Base-by-base conservation (phyloP, 1,140 invertebrate genomes). In the Drosophila ambigua region DNA sequence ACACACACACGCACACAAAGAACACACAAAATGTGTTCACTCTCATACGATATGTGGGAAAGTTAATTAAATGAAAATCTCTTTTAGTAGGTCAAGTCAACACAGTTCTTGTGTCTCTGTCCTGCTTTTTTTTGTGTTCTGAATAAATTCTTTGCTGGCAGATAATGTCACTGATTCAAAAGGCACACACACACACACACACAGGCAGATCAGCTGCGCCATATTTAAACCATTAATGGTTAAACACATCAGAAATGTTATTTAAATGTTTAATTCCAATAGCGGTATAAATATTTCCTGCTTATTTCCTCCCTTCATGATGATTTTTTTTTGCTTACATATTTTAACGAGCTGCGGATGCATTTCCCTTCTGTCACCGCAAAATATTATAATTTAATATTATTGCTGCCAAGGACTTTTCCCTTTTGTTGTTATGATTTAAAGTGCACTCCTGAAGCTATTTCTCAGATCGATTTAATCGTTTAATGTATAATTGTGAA, bases 51-150 rank as follows among this genome's bases (percentile, higher is more conserved):
- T 23, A 24, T 41, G 71, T 60, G 15, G 24, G 55, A 72, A 72
- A 72, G 63, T 81, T 73, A 84, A 85, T 84, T 85, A 80, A 84
- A 80, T 65, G 51, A 59, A 67, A 77, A 80, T 59, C 73, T 55
- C 49, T 39, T 50, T 76, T 43, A 28, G 35, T 52, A 20, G 50
- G 35, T 57, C 46, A 65, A 65, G 55, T 55, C 51, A 59, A 58
- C 52, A 50, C 35, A 20, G 46, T 15, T 20, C 44, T 41, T 13
- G 50, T n/a, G 31, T 35, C 31, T 35, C 31, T 35, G 3, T 35
- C 31, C 9, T 35, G 31, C 9, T 11, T 13, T 39, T 39, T 39
- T 45, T 58, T 24, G 65, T 13, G 26, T 20, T 20, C 35, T 43
- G 64, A 61, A 64, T 55, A 73, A 53, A 75, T 65, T 65, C 49